Evolutionary conservation across 2,113 vertebrate species (phyloP), one percentile per base, ranked within the genome.

Genomic region (Baryphthengus martii): DNA sequence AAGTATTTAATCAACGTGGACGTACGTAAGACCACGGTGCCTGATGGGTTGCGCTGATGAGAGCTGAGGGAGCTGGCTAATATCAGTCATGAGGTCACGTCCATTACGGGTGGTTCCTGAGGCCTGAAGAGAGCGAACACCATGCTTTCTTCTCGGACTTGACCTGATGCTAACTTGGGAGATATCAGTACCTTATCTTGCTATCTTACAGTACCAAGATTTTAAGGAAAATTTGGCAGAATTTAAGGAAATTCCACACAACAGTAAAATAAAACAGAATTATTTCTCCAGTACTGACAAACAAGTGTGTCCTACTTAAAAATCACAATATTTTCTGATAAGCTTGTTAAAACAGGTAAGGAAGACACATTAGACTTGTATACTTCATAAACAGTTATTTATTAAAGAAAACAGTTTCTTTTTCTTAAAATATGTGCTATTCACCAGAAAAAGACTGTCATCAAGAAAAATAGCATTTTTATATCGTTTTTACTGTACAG

Each of bases 361-460:
- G 88, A 86, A 40, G 79, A 96, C 17, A 75, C 52, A 23, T 25
- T 33, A 66, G 37, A 80, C 61, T 63, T 26, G 35, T 25, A n/a
- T 40, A 66, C 20, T 52, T 40, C 45, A 55, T 79, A 93, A 92
- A 63, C 1, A 63, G 4, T 37, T 42, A 49, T 97, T 98, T 98
- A 97, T 96, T 97, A 93, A 96, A 97, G 68, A 31, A 76, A 59
- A 89, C 6, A 42, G 53, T 42, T 74, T 76, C 5, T 18, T 86
- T 37, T 72, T 74, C 33, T 40, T 88, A 92, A 90, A 96, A 92
- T 52, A 75, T 45, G 10, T 49, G 42, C 10, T 80, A 63, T 90
- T 62, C 15, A 31, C 18, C 23, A 89, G 50, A 37, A 90, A 92
- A 74, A 70, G 80, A 49, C 0, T 20, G 0, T 39, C 23, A 53